Evolutionary conservation across 2,113 vertebrate species (phyloP).

Genomic region (Oreotrochilus melanogaster): DNA sequence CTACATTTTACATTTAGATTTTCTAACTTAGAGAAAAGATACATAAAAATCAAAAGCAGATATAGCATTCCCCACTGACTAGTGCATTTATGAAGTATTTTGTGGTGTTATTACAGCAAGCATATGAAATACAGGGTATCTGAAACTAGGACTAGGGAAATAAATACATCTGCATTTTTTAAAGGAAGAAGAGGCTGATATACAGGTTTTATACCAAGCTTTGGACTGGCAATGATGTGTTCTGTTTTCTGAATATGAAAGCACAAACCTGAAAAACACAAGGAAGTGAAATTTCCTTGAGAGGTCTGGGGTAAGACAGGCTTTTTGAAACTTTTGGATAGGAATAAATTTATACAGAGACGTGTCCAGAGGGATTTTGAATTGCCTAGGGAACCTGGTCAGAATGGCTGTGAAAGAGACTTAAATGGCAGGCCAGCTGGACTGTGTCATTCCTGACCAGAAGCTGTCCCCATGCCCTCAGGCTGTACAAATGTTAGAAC

Average conservation of each 20-base stretch:
- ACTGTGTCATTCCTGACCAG: not conserved
- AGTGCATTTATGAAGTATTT: constrained; percentile 50
- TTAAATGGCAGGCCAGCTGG: not conserved
- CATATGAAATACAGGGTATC: constrained; percentile 31
- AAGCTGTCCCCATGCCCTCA: not conserved
- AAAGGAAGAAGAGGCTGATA: constrained; percentile 7
- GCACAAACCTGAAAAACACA: not conserved
- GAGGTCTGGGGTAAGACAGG: not conserved
- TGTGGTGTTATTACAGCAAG: constrained; percentile 42
- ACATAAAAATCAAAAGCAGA: constrained; percentile 53
- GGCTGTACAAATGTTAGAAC: not conserved
- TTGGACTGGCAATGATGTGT: not conserved
- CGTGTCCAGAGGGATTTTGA: not conserved
- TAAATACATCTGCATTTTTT: constrained; percentile 19
- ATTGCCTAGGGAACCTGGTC: not conserved
- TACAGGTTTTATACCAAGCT: not conserved
- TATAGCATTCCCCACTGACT: constrained; percentile 45
- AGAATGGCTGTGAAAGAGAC: not conserved
- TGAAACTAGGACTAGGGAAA: constrained; percentile 15
- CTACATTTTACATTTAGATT: constrained; percentile 63
- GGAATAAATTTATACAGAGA: not conserved
- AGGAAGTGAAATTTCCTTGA: not conserved
- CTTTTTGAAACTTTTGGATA: not conserved
- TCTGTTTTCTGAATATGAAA: not conserved
- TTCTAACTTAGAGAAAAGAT: constrained; percentile 47